A percentile compares a stretch with the other conserved stretches of the same genome.
Evolutionary conservation across 2,113 vertebrate species (phyloP).

Genomic region (Cebus imitator): DNA sequence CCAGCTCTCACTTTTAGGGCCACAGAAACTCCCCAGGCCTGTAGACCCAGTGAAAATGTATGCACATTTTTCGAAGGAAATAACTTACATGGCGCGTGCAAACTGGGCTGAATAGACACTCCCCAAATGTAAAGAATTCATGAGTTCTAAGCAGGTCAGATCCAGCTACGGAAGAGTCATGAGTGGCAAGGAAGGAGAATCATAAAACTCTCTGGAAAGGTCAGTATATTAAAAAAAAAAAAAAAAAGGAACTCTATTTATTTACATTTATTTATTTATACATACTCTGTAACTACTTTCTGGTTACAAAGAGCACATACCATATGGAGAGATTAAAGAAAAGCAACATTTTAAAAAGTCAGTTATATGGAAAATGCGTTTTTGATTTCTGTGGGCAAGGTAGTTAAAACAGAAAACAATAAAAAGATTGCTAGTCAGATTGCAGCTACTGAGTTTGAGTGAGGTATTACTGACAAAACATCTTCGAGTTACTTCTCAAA

Average conservation of each 20-base stretch:
- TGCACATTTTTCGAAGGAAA: neutral
- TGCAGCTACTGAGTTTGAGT: neutral
- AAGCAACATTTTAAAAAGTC: neutral
- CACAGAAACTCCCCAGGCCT: neutral
- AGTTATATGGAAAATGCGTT: neutral
- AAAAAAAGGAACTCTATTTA: neutral
- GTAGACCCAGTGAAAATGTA: accelerated
- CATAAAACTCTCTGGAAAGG: neutral
- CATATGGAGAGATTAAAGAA: neutral
- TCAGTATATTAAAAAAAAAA: neutral
- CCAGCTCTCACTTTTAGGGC: neutral
- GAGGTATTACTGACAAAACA: neutral
- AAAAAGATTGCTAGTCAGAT: neutral
- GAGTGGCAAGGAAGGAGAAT: neutral
- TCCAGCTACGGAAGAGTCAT: neutral
- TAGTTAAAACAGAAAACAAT: neutral
- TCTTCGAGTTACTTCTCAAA: neutral
- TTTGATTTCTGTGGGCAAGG: neutral
- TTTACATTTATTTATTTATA: neutral
- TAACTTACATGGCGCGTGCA: neutral
- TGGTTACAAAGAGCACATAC: neutral
- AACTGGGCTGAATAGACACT: neutral
- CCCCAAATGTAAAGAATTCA: neutral
- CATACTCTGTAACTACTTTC: neutral
- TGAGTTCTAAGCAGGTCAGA: neutral